Percentiles rank a stretch among this genome's conserved stretches.
Evolutionary conservation across 30 jellyfish, hydroid and myxozoan genomes (phyloP).

Genomic region (Nemopilema nomurai): DNA sequence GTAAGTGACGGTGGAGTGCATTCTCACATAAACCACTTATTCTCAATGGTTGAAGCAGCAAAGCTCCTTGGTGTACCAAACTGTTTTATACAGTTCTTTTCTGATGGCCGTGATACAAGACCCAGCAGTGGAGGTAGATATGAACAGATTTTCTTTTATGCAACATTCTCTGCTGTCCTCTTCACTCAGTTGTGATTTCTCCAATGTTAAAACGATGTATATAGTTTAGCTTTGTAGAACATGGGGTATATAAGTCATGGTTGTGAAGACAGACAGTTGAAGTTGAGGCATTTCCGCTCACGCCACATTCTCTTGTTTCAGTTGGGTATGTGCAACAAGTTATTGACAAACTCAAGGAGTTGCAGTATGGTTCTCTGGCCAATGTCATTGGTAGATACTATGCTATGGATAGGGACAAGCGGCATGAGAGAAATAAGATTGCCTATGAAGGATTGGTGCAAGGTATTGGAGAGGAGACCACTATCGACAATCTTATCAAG

Average conservation of each 20-base stretch:
- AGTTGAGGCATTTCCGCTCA: too few species aligned
- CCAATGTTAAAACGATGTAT: too few species aligned
- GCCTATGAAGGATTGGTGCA: constrained; percentile 97
- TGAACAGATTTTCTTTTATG: neutral
- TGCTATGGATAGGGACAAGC: constrained; percentile 99
- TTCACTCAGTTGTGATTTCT: too few species aligned
- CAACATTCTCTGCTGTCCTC: too few species aligned
- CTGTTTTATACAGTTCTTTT: constrained; percentile 85
- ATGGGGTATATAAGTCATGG: too few species aligned
- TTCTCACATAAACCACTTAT: constrained; percentile 94
- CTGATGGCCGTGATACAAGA: constrained; percentile 98
- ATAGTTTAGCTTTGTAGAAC: too few species aligned
- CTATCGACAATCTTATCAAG: constrained; percentile 66
- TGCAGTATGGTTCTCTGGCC: constrained; percentile 85
- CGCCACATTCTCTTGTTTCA: too few species aligned
- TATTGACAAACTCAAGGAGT: constrained; percentile 70
- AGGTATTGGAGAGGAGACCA: constrained; percentile 85
- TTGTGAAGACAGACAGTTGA: too few species aligned
- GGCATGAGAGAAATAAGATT: constrained; percentile 87
- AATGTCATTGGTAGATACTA: constrained; percentile 93
- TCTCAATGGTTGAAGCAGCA: constrained; percentile 88
- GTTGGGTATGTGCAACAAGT: constrained; percentile 90
- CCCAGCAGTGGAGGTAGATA: constrained; percentile 96
- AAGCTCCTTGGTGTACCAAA: constrained; percentile 82
- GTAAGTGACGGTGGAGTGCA: constrained; percentile 99